A percentile compares a stretch with the other conserved stretches of the same genome.
Conservation (phyloP, 1,140 invertebrate species). For the Trichomalopsis sarcophagae region DNA sequence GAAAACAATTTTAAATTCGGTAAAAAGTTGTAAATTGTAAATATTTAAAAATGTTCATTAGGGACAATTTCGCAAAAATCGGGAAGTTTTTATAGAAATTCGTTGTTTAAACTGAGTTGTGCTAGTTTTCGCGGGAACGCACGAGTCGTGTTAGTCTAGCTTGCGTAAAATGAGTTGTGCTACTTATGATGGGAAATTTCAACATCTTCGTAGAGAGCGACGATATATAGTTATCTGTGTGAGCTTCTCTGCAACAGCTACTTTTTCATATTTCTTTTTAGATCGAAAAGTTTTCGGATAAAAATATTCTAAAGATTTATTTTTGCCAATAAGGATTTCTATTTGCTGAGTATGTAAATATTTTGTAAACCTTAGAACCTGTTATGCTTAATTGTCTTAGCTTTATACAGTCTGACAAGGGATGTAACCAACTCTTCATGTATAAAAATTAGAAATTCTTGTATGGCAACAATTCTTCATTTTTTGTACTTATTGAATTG, state of each 20-base stretch:
- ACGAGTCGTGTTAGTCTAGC: too few species aligned
- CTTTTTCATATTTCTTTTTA: slow-evolving; percentile 28
- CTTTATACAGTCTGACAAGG: slow-evolving; percentile 12
- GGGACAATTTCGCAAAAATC: too few species aligned
- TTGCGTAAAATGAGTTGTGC: too few species aligned
- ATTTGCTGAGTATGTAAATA: slow-evolving; percentile 44
- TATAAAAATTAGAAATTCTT: slow-evolving; percentile 1
- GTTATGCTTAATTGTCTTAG: slow-evolving; percentile 38
- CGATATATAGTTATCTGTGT: background rate
- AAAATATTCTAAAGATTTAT: slow-evolving; percentile 46
- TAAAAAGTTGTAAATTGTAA: too few species aligned
- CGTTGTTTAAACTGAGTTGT: too few species aligned
- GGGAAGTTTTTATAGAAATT: too few species aligned
- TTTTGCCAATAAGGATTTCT: slow-evolving; percentile 48
- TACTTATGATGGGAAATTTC: too few species aligned
- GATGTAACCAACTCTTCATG: background rate
- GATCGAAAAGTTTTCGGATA: slow-evolving; percentile 20
- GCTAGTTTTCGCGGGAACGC: too few species aligned
- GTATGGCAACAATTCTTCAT: background rate
- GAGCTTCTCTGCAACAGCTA: background rate
- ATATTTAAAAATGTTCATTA: too few species aligned
- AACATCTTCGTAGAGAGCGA: too few species aligned
- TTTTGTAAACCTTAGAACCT: slow-evolving; percentile 1
- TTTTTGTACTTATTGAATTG: background rate
- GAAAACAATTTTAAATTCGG: too few species aligned